A percentile compares a stretch with the other conserved stretches of the same genome.
phyloP scores from a whole-genome alignment of 2,113 vertebrate genomes.

The Vidua chalybeata region DNA sequence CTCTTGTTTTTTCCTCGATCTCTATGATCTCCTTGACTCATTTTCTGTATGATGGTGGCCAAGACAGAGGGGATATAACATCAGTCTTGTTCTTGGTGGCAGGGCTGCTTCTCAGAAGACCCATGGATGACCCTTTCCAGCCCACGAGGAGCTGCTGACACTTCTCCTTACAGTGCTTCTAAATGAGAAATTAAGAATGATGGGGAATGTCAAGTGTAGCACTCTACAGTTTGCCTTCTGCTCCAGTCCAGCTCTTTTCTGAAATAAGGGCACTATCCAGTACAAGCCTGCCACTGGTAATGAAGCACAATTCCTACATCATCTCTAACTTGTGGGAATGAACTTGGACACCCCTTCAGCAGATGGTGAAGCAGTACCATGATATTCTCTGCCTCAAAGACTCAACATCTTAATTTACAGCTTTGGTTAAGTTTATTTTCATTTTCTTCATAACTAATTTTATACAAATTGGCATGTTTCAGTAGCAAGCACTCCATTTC shows the following conservation, averaged over 20 bases:
- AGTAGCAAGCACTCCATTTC: background rate
- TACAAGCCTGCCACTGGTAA: background rate
- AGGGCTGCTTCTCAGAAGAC: background rate
- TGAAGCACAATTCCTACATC: background rate
- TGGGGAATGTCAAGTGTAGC: background rate
- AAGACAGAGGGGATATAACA: background rate
- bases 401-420: background rate
- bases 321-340: background rate
- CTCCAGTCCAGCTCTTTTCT: background rate
- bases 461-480: background rate
- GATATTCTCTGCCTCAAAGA: background rate
- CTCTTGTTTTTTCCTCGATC: background rate
- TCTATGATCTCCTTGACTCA: conserved; percentile 4
- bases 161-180: background rate
- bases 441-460: background rate
- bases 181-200: background rate
- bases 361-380: background rate
- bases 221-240: background rate
- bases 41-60: background rate
- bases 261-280: background rate
- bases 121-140: background rate
- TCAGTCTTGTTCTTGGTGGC: background rate
- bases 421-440: background rate
- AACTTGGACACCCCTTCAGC: background rate
- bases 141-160: background rate